Base-by-base conservation (phyloP, 2,888 invertebrate species). In the Acleris holmiana region DNA sequence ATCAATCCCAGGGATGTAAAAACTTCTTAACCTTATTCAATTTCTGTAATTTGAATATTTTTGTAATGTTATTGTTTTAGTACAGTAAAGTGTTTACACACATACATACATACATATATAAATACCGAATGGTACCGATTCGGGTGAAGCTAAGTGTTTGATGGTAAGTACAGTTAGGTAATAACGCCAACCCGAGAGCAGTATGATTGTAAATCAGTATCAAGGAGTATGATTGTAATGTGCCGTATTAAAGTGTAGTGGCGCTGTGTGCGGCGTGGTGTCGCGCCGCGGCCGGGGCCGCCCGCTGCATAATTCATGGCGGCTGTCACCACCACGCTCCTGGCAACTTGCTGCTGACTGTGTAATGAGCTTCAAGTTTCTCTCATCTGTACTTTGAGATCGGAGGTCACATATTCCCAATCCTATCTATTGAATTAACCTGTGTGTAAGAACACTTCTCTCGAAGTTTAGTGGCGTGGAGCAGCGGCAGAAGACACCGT, bases 271-370 rank as follows among this genome's bases (percentile, higher is more conserved):
- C 72, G 75, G 75, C 74, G 75, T 74, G 76, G 79, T 79, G 71
- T 76, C 76, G 70, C 73, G 66, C 61, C 50, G 69, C 59, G 70
- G 67, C 67, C 67, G 50, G 69, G 67, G 69, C 75, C 78, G 80
- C 79, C 81, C 83, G 77, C 77, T 88, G 85, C 86, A 88, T 88
- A 82, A 88, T 88, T 86, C 86, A 87, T 85, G 71, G 75, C 77
- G 67, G 77, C 80, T 82, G 81, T 80, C 84, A 80, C 76, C 75
- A 76, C 79, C 55, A 60, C 25, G 54, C 65, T 41, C 57, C 57
- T 63, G 25, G 41, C 59, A 59, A 59, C 48, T 65, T 59, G 49
- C 47, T 47, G 54, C 41, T 49, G 54, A 65, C 54, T 65, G 46
- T 60, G 49, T 60, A 65, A 65, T 60, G 65, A 65, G 55, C 49